These are phyloP conservation scores for Sebastes elongatus DNA, from an alignment of 2,797 vertebrate species.

Conservation along the genomic window DNA sequence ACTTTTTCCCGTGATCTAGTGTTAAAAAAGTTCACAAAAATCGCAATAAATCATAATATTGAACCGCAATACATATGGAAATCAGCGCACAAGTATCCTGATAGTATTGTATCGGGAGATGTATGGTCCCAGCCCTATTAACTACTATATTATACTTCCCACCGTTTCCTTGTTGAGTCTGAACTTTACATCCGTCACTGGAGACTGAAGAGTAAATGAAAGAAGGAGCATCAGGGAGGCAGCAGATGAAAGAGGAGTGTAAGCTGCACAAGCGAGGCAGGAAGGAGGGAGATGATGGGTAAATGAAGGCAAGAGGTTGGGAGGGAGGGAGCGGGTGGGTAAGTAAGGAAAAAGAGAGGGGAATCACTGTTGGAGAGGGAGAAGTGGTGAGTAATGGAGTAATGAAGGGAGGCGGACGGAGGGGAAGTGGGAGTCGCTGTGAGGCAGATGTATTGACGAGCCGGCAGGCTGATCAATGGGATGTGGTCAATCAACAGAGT, in stretches of 20 bases:
- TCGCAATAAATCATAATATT: too few relatives aligned
- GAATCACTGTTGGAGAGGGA: conserved; percentile 12
- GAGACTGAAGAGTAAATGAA: conserved; percentile 7
- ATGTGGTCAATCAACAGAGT: conserved; percentile 70
- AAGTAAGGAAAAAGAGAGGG: conserved; percentile 19
- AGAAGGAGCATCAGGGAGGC: conserved; percentile 9
- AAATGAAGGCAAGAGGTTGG: background rate
- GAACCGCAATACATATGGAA: too few relatives aligned
- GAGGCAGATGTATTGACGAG: conserved; percentile 68
- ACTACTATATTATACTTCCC: background rate
- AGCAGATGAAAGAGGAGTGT: conserved; percentile 31
- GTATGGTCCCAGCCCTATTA: background rate
- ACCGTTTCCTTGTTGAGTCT: background rate
- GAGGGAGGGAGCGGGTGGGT: background rate
- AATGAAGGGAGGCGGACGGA: conserved; percentile 26
- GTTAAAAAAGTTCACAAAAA: too few relatives aligned
- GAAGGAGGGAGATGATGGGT: conserved; percentile 38
- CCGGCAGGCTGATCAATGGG: conserved; percentile 62
- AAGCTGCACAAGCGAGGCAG: conserved; percentile 5
- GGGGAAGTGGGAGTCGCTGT: conserved; percentile 37
- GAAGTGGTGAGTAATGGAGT: conserved; percentile 44
- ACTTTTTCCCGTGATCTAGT: too few relatives aligned
- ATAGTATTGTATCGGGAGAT: too few relatives aligned
- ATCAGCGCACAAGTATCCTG: too few relatives aligned
- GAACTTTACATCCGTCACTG: conserved; percentile 8